Evolutionary conservation across 2,888 invertebrate genomes (phyloP).

Genomic region (Sclerodermus sp.): DNA sequence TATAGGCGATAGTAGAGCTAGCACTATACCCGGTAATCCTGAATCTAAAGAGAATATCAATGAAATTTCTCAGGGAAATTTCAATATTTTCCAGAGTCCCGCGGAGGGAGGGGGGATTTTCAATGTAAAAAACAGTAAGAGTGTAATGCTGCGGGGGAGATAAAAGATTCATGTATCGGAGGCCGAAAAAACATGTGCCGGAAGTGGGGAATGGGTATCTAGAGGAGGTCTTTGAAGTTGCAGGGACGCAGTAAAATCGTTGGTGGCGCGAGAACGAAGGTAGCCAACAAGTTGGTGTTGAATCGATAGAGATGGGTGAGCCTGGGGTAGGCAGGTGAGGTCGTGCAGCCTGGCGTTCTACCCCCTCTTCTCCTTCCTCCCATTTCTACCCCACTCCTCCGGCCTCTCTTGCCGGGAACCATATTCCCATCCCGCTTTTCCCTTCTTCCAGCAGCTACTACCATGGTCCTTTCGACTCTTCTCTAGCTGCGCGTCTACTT

Average conservation of each 20-base stretch:
- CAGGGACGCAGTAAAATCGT: slow-evolving; percentile 5
- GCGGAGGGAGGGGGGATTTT: too few species aligned
- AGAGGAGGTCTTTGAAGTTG: too few species aligned
- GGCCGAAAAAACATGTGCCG: too few species aligned
- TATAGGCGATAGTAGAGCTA: too few species aligned
- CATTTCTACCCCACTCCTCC: slow-evolving; percentile 11
- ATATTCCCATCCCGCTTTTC: slow-evolving; percentile 1
- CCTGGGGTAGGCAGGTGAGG: slow-evolving; percentile 41
- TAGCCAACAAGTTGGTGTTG: slow-evolving; percentile 54
- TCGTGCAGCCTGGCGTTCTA: slow-evolving; percentile 24
- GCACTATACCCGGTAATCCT: too few species aligned
- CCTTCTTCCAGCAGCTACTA: slow-evolving; percentile 9
- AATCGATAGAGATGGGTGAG: slow-evolving; percentile 52
- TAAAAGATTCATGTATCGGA: too few species aligned
- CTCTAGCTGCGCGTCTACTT: slow-evolving; percentile 13
- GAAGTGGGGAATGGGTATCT: too few species aligned
- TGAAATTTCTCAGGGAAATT: too few species aligned
- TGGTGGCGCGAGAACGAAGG: slow-evolving; percentile 18
- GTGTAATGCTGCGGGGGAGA: too few species aligned
- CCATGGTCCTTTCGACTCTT: slow-evolving; percentile 21
- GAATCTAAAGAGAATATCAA: too few species aligned
- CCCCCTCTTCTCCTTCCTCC: slow-evolving; percentile 15
- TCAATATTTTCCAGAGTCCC: too few species aligned
- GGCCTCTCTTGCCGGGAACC: slow-evolving; percentile 7
- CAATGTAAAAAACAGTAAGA: too few species aligned